Evolutionary conservation across 2,113 vertebrate species (phyloP).

Genomic region (Trogon melanurus): DNA sequence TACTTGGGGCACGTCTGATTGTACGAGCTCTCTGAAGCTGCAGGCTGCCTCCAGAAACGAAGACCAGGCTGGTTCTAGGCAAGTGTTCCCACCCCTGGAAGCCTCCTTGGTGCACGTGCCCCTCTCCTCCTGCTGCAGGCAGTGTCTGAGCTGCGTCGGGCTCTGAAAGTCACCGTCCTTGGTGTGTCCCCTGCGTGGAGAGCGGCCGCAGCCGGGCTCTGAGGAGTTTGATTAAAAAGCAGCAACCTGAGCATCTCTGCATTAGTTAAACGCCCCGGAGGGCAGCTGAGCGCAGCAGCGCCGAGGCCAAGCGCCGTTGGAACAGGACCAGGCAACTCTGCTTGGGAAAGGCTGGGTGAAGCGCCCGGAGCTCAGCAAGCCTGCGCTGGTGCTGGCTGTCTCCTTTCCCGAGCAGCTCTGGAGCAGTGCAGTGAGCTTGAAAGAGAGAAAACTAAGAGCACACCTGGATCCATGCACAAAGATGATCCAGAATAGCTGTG

Average conservation of each 20-base stretch:
- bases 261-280: not conserved
- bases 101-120: accelerated
- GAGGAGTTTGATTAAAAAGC: not conserved
- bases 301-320: not conserved
- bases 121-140: accelerated
- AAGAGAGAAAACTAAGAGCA: accelerated
- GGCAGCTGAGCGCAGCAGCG: not conserved
- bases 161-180: not conserved
- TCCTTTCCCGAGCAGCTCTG: not conserved
- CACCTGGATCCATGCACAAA: accelerated
- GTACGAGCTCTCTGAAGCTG: not conserved
- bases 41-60: accelerated
- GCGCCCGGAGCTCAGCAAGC: not conserved
- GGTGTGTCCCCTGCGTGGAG: not conserved
- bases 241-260: not conserved
- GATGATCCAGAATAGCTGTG: not conserved
- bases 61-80: not conserved
- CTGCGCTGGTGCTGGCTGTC: not conserved
- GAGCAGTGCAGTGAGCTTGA: not conserved
- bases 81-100: not conserved
- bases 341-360: not conserved
- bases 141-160: accelerated
- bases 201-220: not conserved
- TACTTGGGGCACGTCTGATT: accelerated
- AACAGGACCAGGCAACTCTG: not conserved